Evolutionary conservation across 2,797 vertebrate species (phyloP).

Genomic region (Oceanodroma leucorhoa): DNA sequence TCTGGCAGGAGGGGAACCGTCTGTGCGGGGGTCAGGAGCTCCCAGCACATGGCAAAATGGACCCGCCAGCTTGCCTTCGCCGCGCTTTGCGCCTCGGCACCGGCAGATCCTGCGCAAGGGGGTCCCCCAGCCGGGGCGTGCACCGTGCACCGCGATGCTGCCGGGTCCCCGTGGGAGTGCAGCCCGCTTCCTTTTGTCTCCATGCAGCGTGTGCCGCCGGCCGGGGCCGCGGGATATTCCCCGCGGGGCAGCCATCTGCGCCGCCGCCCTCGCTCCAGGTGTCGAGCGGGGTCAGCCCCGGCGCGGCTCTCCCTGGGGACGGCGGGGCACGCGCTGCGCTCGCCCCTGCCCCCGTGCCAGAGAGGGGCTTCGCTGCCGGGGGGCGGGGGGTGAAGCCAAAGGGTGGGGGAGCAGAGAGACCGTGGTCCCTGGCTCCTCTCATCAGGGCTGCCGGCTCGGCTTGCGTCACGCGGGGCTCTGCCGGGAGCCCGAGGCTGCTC

Average conservation of each 20-base stretch:
- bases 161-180: rapidly evolving
- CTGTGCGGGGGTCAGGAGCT: background rate
- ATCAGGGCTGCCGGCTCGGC: rapidly evolving
- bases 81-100: background rate
- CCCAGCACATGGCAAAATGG: rapidly evolving
- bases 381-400: background rate
- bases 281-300: background rate
- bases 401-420: background rate
- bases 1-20: background rate
- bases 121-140: rapidly evolving
- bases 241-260: background rate
- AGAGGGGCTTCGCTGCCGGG: background rate
- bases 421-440: rapidly evolving
- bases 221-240: background rate
- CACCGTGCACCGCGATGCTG: rapidly evolving
- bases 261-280: background rate
- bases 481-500: background rate
- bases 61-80: background rate
- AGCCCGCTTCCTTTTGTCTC: background rate
- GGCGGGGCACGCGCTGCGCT: rapidly evolving
- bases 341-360: background rate
- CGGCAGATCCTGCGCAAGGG: rapidly evolving
- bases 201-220: rapidly evolving
- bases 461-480: background rate
- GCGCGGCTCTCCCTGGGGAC: background rate